Conservation (phyloP, 1,140 invertebrate genomes). For the Brachionus koreanus region DNA sequence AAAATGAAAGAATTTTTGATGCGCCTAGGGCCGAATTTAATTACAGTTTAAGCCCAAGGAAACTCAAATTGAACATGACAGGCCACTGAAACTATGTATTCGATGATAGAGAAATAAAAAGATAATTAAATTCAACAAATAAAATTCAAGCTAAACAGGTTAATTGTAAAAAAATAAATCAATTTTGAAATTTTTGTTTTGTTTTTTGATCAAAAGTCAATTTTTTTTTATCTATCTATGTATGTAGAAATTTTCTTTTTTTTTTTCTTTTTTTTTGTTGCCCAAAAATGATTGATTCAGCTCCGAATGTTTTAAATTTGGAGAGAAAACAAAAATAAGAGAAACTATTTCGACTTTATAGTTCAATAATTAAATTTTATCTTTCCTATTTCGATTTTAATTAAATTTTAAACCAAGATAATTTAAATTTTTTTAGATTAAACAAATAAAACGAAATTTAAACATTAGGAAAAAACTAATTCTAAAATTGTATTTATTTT, state of each 20-base stretch:
- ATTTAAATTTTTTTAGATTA: slow-evolving; percentile 35
- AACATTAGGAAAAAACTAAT: neutral
- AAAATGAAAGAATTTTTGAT: neutral
- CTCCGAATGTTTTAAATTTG: neutral
- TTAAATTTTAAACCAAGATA: slow-evolving; percentile 7
- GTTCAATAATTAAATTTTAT: slow-evolving; percentile 41
- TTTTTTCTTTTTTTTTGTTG: no score
- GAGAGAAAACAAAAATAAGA: neutral
- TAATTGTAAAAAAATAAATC: slow-evolving; percentile 24
- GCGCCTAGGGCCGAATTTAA: neutral
- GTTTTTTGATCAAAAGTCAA: neutral
- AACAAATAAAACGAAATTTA: slow-evolving; percentile 20
- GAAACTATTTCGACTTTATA: neutral
- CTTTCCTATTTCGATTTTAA: neutral
- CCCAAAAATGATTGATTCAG: neutral
- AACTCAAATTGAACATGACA: neutral
- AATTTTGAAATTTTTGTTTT: neutral
- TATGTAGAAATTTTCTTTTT: no score
- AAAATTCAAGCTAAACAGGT: slow-evolving; percentile 5
- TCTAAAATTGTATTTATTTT: neutral
- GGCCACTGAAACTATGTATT: neutral
- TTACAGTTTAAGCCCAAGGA: neutral
- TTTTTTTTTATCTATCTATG: neutral
- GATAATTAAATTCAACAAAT: neutral
- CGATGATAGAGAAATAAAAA: neutral